A percentile compares a stretch with the other conserved stretches of the same genome.
phyloP scores from a whole-genome alignment of 1,140 invertebrate genomes.

The Kradibia gibbosae region DNA sequence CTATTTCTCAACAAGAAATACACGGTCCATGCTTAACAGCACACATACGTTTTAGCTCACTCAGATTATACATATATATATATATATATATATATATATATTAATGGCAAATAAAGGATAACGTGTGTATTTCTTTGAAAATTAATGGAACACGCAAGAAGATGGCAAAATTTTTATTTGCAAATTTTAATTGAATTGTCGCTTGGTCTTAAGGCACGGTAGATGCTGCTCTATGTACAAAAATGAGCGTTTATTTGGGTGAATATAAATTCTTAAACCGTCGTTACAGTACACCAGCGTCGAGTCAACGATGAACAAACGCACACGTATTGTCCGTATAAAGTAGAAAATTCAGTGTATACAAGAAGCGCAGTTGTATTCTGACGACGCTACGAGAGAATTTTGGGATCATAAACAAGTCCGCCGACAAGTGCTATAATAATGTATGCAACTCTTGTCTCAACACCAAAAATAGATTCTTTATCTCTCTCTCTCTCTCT shows the following conservation, averaged over 20 bases:
- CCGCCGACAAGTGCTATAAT: constrained; percentile 55
- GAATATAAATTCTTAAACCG: background rate
- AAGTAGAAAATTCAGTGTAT: background rate
- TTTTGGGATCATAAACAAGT: constrained; percentile 56
- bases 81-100: no score
- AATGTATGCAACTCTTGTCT: constrained; percentile 53
- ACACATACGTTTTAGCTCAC: no score
- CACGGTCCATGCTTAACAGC: no score
- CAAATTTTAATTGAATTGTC: constrained; percentile 35
- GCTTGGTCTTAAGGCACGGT: background rate
- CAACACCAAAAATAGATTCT: constrained; percentile 48
- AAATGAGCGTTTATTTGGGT: background rate
- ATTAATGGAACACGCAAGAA: constrained; percentile 17
- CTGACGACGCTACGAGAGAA: constrained; percentile 25
- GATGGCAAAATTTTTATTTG: background rate
- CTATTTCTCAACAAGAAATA: no score
- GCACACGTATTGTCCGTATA: background rate
- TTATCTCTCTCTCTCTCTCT: constrained; percentile 19
- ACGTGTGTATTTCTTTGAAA: constrained; percentile 14
- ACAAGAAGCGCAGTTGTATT: background rate
- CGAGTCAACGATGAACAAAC: constrained; percentile 21
- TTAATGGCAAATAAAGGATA: background rate
- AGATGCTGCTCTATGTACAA: background rate
- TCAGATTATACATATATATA: no score
- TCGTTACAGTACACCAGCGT: background rate